Conservation (phyloP, 2,797 vertebrate species). For the Alca torda region DNA sequence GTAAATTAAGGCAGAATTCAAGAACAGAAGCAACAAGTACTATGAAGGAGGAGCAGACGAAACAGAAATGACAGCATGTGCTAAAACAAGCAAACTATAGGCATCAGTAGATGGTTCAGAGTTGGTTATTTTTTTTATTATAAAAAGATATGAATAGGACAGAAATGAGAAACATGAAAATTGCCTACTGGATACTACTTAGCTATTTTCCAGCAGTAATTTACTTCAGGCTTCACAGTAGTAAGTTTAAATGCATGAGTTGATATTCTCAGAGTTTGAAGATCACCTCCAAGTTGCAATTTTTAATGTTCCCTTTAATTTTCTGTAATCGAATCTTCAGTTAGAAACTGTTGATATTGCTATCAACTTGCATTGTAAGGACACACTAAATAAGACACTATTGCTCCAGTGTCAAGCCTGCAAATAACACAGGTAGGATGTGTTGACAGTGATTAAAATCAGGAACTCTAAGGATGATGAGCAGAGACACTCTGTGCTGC, state of each 20-base stretch:
- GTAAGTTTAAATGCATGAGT: background rate
- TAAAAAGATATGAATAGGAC: background rate
- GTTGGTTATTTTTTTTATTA: background rate
- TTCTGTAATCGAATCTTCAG: background rate
- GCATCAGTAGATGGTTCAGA: background rate
- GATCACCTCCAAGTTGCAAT: background rate
- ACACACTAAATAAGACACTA: background rate
- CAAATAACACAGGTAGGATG: background rate
- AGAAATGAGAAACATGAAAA: background rate
- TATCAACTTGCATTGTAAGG: background rate
- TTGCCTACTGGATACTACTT: background rate
- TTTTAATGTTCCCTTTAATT: background rate
- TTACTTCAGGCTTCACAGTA: background rate
- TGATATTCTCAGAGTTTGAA: background rate
- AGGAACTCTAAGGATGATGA: background rate
- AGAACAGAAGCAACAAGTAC: background rate
- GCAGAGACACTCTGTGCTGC: background rate
- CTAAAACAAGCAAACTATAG: background rate
- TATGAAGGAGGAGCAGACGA: background rate
- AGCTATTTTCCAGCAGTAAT: background rate
- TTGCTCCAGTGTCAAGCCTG: background rate
- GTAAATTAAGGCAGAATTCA: background rate
- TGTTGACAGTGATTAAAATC: background rate
- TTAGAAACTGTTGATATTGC: background rate
- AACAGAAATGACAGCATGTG: background rate